Conservation (phyloP, 35 echinoderm and acorn worm species). For the Lytechinus variegatus region DNA sequence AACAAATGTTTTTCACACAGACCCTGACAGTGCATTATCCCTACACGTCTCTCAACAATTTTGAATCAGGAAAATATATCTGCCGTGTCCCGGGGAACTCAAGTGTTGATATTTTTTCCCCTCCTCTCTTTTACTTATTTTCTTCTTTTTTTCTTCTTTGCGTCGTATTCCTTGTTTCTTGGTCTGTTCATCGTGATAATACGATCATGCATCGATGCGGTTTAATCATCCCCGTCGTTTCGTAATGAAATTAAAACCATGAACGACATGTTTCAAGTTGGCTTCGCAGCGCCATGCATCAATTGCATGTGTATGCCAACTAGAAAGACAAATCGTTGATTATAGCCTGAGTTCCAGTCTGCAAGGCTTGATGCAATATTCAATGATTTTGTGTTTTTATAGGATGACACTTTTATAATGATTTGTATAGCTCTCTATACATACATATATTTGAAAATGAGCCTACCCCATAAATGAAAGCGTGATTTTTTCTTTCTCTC, state of each 20-base stretch:
- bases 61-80: constrained; percentile 57
- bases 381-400: background rate
- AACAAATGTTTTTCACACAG: constrained; percentile 26
- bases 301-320: constrained; percentile 22
- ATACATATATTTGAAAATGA: background rate
- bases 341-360: constrained; percentile 9
- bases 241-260: constrained; percentile 56
- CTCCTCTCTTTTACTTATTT: background rate
- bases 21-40: constrained; percentile 31
- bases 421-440: background rate
- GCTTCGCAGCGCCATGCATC: constrained; percentile 46
- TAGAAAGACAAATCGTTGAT: constrained; percentile 20
- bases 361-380: background rate
- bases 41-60: constrained; percentile 48
- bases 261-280: constrained; percentile 52
- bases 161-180: constrained; percentile 26
- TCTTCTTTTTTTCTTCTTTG: background rate
- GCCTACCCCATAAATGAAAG: background rate
- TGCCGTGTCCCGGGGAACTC: constrained; percentile 24
- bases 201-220: constrained; percentile 38
- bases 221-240: constrained; percentile 48
- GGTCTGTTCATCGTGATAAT: constrained; percentile 45
- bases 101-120: constrained; percentile 8
- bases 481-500: background rate
- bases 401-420: background rate